Evolutionary conservation across 2,797 vertebrate genomes (phyloP).

Genomic region (Sebastes reedi): DNA sequence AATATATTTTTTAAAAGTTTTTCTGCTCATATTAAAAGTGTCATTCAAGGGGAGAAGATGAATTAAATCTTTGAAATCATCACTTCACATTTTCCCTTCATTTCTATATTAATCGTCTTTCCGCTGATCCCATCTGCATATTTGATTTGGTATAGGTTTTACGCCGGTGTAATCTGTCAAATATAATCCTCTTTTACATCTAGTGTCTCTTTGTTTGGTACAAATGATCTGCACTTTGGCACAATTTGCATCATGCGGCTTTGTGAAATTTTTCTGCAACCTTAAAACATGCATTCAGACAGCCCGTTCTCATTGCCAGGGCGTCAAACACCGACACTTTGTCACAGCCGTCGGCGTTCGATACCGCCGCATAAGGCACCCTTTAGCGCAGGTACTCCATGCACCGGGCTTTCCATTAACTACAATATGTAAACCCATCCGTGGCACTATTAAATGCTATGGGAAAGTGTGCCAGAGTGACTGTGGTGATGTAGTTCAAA

Average conservation of each 20-base stretch:
- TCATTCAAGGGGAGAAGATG: not conserved
- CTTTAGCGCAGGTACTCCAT: too few species aligned
- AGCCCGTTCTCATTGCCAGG: too few species aligned
- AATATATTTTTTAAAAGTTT: rapidly evolving
- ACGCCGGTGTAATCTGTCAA: not conserved
- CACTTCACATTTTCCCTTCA: not conserved
- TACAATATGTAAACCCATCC: too few species aligned
- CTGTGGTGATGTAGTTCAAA: too few species aligned
- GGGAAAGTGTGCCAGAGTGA: too few species aligned
- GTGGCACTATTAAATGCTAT: too few species aligned
- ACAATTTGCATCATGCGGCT: not conserved
- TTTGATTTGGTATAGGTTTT: too few species aligned
- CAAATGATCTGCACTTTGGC: not conserved
- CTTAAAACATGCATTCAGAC: not conserved
- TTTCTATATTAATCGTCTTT: not conserved
- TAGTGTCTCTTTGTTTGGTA: not conserved
- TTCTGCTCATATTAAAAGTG: not conserved
- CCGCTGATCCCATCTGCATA: too few species aligned
- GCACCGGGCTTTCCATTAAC: too few species aligned
- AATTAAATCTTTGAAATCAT: not conserved
- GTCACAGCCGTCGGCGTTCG: too few species aligned
- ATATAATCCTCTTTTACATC: not conserved
- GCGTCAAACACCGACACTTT: too few species aligned
- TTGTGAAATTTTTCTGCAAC: not conserved
- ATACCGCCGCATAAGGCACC: too few species aligned